Base-by-base conservation (phyloP, 1,140 invertebrate species). In the Samia ricini region DNA sequence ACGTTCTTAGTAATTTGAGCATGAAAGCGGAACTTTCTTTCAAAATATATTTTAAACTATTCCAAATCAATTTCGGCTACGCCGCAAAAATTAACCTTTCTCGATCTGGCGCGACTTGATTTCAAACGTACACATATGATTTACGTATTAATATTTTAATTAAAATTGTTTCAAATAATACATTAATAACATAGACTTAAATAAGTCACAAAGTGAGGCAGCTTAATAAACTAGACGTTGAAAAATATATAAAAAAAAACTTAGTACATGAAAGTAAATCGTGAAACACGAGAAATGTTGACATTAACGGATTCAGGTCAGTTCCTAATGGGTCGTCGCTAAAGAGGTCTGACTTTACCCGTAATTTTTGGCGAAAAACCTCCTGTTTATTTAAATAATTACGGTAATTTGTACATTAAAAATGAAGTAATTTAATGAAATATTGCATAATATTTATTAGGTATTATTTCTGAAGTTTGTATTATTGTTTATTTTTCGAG, bases 261-360 rank as follows among this genome's bases (percentile, higher is more conserved):
- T 60, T 60, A 52, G 56, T 64, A 50, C 58, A 60, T 33, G 52
- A 60, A 64, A 64, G 57, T 64, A 36, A 52, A 26, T 42, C 57
- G 23, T 56, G 52, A 56, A 60, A 60, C 54, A 64, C 56, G 63
- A 64, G 56, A 64, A 64, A 64, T 64, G 62, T 56, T 64, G 57
- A 60, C 63, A 64, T 50, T 51, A 56, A 60, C 50, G 63, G 63
- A 64, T 64, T 60, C 60, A 64, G 63, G 63, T 64, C 63, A 60
- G 56, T 60, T 60, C 63, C 58, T 64, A 64, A 64, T 64, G 63
- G 63, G 63, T 4, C 52, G 33, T 50, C 56, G 56, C 57, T 64
- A 64, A 64, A 64, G 49, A 64, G 63, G 63, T 57, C 52, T 60
- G 63, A 58, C 52, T 64, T 60, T 60, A 60, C 57, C 50, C 57